These are phyloP conservation scores for Rhopalosiphum maidis DNA, from an alignment of 1,140 invertebrate species.

Conservation along the genomic window DNA sequence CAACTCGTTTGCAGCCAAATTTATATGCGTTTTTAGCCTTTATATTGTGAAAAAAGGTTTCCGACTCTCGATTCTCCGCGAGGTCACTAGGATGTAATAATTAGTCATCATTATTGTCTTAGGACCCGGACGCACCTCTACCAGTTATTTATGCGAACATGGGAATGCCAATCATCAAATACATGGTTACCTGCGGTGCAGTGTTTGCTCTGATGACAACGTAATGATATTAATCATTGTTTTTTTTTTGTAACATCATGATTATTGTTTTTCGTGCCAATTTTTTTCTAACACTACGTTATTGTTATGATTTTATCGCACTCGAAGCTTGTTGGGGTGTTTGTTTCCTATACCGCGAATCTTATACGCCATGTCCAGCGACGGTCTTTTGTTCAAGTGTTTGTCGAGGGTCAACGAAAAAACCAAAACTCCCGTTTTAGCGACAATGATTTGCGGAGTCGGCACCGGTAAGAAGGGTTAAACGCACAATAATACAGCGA, in stretches of 20 bases:
- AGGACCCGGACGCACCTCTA: slow-evolving; percentile 70
- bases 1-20: too few species aligned
- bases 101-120: neutral
- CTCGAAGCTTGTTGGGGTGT: slow-evolving; percentile 77
- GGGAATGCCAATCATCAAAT: slow-evolving; percentile 83
- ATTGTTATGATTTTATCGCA: neutral
- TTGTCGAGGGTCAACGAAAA: slow-evolving; percentile 71
- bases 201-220: slow-evolving; percentile 57
- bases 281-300: neutral
- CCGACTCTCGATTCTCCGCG: neutral
- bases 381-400: slow-evolving; percentile 83
- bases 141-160: slow-evolving; percentile 80
- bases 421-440: slow-evolving; percentile 60
- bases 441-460: slow-evolving; percentile 60
- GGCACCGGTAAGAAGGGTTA: slow-evolving; percentile 58
- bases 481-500: neutral
- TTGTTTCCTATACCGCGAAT: slow-evolving; percentile 83
- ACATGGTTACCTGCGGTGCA: slow-evolving; percentile 79
- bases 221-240: slow-evolving; percentile 1
- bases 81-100: neutral
- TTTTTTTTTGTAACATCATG: neutral
- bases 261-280: neutral
- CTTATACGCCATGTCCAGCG: slow-evolving; percentile 87
- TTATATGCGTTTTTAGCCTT: neutral
- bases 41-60: neutral